Base-by-base conservation (phyloP, 2,888 invertebrate genomes). In the Nasonia oneida region DNA sequence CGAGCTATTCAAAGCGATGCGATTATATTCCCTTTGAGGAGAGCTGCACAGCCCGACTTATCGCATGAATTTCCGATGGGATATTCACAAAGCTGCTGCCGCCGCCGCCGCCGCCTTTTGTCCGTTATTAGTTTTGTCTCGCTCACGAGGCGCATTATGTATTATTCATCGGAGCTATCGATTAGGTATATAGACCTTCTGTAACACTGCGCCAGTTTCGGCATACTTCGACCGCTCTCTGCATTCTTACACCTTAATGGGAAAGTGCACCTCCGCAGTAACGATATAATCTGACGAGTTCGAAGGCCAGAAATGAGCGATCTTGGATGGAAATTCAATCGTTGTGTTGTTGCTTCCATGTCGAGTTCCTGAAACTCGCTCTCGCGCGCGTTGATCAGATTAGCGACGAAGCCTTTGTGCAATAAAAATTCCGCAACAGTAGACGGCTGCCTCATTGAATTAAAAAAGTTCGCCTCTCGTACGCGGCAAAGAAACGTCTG, bases 101-200 rank as follows among this genome's bases (percentile, higher is more conserved):
- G 23, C 23, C 23, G 23, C 23, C 23, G 23, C 23, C 23, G 18
- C 37, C 53, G 53, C 42, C 71, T 70, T 81, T 81, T 71, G 61
- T 81, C 71, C 18, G 61, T 76, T 76, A 81, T 77, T 85, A 85
- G 71, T 71, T 81, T 77, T 77, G 71, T 73, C 70, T 70, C 29
- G 14, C 8, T 61, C 57, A 23, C 57, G 23, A 61, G 3, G 57
- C 15, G 50, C 15, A 82, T 81, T 15, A 76, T 81, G 73, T 64
- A 77, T 81, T 81, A 77, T 85, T 81, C 81, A 85, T 61, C 64
- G 67, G 81, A 10, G n/a, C 61, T 77, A 85, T 85, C 85, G 85
- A 85, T 85, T 47, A 77, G 76, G 71, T 23, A 81, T 70, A 76
- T 37, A n/a, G 37, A 73, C 50, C 12, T 47, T 64, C 33, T 81